Conservation (phyloP, 2,113 vertebrate species). For the Gymnocephalus cernua region DNA sequence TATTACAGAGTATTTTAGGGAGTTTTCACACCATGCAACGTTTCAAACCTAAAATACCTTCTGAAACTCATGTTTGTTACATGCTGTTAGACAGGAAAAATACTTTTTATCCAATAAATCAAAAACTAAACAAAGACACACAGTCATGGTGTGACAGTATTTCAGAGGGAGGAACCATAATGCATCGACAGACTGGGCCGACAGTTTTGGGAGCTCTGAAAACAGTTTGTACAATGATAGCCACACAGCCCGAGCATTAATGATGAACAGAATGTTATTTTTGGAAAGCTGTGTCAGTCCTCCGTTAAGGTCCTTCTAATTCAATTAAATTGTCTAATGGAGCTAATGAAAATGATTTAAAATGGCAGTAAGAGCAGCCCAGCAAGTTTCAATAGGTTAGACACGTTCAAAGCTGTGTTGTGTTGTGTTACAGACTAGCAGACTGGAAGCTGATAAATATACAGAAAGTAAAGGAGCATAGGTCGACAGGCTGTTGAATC, state of each 20-base stretch:
- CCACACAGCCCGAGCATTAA: slow-evolving; percentile 17
- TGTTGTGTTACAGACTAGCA: slow-evolving; percentile 5
- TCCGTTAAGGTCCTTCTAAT: slow-evolving; percentile 25
- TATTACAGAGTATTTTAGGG: neutral
- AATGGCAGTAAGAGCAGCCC: slow-evolving; percentile 21
- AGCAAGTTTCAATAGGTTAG: slow-evolving; percentile 28
- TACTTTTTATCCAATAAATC: slow-evolving; percentile 26
- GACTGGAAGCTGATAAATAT: slow-evolving; percentile 57
- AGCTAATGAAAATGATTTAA: slow-evolving; percentile 39
- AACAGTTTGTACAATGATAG: slow-evolving; percentile 26
- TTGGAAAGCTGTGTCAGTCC: slow-evolving; percentile 24
- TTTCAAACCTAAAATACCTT: neutral
- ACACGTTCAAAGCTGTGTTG: slow-evolving; percentile 21
- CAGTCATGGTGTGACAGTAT: slow-evolving; percentile 39
- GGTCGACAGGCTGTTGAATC: slow-evolving; percentile 74
- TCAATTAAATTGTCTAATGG: slow-evolving; percentile 41
- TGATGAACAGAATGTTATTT: slow-evolving; percentile 31
- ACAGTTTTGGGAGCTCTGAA: slow-evolving; percentile 4
- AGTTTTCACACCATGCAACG: neutral
- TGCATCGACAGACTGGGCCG: slow-evolving; percentile 48
- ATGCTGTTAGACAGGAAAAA: slow-evolving; percentile 31
- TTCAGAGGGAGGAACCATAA: slow-evolving; percentile 58
- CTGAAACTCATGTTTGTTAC: slow-evolving; percentile 16
- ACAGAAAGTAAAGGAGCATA: slow-evolving; percentile 60
- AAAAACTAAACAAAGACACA: slow-evolving; percentile 40